Evolutionary conservation across 2,797 vertebrate species (phyloP).

Genomic region (Sternotherus odoratus): DNA sequence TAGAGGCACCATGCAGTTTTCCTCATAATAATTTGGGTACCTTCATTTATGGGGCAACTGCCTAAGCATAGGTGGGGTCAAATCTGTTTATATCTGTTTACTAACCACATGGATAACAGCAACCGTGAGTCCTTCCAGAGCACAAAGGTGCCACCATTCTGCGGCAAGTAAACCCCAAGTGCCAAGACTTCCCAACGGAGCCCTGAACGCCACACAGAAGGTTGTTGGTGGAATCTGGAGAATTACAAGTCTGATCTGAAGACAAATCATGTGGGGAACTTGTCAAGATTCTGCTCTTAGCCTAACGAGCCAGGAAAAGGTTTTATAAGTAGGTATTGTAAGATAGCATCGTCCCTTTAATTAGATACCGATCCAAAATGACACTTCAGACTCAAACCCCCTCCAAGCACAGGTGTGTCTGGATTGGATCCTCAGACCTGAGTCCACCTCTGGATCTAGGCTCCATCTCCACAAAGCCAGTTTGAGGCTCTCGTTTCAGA

Average conservation of each 20-base stretch:
- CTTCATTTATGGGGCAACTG: background rate
- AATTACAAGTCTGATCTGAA: background rate
- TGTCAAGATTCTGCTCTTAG: background rate
- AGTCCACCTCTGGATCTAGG: background rate
- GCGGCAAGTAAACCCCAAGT: background rate
- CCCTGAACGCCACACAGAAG: rapidly evolving
- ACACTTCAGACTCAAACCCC: background rate
- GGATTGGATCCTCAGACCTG: background rate
- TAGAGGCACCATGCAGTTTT: background rate
- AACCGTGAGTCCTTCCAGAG: background rate
- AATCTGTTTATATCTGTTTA: background rate
- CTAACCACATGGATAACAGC: background rate
- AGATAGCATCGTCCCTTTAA: background rate
- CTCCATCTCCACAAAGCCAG: background rate
- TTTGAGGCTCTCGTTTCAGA: background rate
- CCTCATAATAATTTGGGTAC: background rate
- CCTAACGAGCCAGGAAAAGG: background rate
- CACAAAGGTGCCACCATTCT: background rate
- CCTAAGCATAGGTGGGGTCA: background rate
- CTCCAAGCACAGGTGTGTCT: rapidly evolving
- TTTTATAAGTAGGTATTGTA: background rate
- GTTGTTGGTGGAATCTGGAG: background rate
- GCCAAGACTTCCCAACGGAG: rapidly evolving
- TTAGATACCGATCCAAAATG: background rate
- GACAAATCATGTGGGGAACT: rapidly evolving